Conservation (phyloP, 2,888 invertebrate genomes). For the Parnassius orleans region DNA sequence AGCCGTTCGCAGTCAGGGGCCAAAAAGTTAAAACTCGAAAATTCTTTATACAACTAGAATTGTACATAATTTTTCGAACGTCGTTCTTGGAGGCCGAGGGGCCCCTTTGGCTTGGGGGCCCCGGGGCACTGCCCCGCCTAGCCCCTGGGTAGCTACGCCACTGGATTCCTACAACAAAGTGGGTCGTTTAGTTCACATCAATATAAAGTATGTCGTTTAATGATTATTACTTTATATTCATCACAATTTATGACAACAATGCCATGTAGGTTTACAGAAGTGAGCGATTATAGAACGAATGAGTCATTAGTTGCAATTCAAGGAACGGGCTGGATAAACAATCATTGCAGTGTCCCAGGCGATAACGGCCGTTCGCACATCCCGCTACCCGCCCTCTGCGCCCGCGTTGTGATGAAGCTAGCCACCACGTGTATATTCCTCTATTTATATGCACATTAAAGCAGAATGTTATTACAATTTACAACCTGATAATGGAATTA, state of each 20-base stretch:
- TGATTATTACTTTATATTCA: conserved; percentile 11
- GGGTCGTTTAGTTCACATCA: too few relatives aligned
- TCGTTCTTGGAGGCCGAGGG: too few relatives aligned
- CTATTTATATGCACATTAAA: conserved; percentile 7
- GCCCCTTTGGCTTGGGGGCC: too few relatives aligned
- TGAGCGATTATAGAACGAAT: conserved; percentile 62
- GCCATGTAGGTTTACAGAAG: conserved; percentile 38
- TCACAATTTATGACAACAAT: conserved; percentile 31
- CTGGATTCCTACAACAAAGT: too few relatives aligned
- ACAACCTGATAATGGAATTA: too few relatives aligned
- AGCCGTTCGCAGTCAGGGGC: too few relatives aligned
- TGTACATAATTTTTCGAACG: too few relatives aligned
- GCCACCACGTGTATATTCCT: conserved; percentile 42
- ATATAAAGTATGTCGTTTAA: neutral
- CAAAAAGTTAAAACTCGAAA: too few relatives aligned
- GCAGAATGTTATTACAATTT: too few relatives aligned
- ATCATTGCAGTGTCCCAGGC: conserved; percentile 76
- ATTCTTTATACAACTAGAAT: too few relatives aligned
- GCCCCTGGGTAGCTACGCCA: too few relatives aligned
- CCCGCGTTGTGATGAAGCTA: conserved; percentile 43
- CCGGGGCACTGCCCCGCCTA: too few relatives aligned
- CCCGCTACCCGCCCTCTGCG: conserved; percentile 53
- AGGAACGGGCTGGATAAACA: conserved; percentile 79
- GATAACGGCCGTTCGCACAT: conserved; percentile 79
- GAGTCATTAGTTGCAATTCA: conserved; percentile 79